A percentile compares a stretch with the other conserved stretches of the same genome.
These are phyloP conservation scores for Tenebrosternarchus preto DNA, from an alignment of 2,113 vertebrate genomes.

Conservation along the genomic window DNA sequence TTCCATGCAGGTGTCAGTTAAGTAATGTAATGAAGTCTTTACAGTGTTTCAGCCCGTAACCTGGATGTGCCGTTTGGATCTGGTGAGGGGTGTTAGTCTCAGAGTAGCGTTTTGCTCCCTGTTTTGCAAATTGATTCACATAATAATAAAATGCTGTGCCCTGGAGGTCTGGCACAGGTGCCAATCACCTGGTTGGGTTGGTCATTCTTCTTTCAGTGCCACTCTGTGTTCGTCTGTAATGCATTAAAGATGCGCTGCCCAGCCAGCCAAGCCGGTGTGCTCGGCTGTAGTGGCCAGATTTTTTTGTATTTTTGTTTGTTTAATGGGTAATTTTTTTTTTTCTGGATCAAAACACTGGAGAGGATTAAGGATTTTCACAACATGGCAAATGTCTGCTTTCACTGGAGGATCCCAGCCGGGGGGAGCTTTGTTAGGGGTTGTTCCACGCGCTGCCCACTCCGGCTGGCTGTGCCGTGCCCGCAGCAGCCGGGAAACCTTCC, in stretches of 20 bases:
- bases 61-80: conserved; percentile 7
- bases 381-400: background rate
- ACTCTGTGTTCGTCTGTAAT: conserved; percentile 25
- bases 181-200: conserved; percentile 49
- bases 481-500: conserved; percentile 1
- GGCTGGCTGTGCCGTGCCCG: background rate
- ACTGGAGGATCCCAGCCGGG: background rate
- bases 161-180: conserved; percentile 53
- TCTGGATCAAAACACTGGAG: conserved; percentile 8
- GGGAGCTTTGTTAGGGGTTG: conserved; percentile 1
- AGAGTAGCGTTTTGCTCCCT: conserved; percentile 48
- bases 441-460: background rate
- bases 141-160: conserved; percentile 57
- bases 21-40: conserved; percentile 49
- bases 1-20: conserved; percentile 38
- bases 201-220: conserved; percentile 32
- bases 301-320: background rate
- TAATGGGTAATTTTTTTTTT: background rate
- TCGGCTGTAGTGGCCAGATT: background rate
- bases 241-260: conserved; percentile 18
- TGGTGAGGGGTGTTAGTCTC: conserved; percentile 34
- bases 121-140: conserved; percentile 54
- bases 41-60: conserved; percentile 35
- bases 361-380: conserved; percentile 9
- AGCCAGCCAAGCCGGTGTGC: background rate